Percentiles rank a stretch among this genome's conserved stretches.
These are phyloP conservation scores for Platichthys stellatus DNA, from an alignment of 2,113 vertebrate species.

Conservation along the genomic window DNA sequence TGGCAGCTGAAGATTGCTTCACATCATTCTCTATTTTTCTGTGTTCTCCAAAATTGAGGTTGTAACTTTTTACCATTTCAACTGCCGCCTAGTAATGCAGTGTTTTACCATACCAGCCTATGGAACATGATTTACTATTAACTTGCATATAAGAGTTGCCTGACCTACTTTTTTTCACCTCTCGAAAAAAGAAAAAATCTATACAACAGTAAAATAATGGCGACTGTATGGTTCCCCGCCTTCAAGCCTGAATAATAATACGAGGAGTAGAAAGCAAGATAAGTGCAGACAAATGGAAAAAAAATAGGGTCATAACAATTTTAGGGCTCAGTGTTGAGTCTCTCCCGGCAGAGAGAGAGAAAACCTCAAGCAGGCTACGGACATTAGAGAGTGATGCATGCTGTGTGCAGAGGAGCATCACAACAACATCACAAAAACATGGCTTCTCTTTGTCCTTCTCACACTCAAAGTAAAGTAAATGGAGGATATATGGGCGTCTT, in stretches of 20 bases:
- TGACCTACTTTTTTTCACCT: conserved; percentile 56
- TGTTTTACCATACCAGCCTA: neutral
- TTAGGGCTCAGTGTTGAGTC: neutral
- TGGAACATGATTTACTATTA: conserved; percentile 47
- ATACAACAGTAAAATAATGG: conserved; percentile 43
- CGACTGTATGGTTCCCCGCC: too few relatives aligned
- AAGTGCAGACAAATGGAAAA: conserved; percentile 16
- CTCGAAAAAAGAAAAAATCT: conserved; percentile 39
- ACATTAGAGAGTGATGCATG: too few relatives aligned
- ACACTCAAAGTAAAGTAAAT: neutral
- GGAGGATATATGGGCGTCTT: neutral
- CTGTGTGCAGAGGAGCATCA: too few relatives aligned
- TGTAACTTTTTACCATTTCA: conserved; percentile 40
- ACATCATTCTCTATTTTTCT: conserved; percentile 18
- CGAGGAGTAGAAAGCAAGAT: too few relatives aligned
- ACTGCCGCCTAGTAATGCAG: neutral
- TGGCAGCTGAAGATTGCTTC: conserved; percentile 5
- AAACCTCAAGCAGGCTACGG: too few relatives aligned
- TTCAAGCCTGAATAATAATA: too few relatives aligned
- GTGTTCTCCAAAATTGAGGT: conserved; percentile 29
- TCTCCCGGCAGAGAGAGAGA: conserved; percentile 1
- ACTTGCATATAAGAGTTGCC: conserved; percentile 46
- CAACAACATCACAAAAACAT: neutral
- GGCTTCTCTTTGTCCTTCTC: neutral
- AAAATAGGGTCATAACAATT: conserved; percentile 27